Evolutionary conservation across 1,140 invertebrate species (phyloP), one percentile per base, ranked within the genome.

Genomic region (Eurosta solidaginis): DNA sequence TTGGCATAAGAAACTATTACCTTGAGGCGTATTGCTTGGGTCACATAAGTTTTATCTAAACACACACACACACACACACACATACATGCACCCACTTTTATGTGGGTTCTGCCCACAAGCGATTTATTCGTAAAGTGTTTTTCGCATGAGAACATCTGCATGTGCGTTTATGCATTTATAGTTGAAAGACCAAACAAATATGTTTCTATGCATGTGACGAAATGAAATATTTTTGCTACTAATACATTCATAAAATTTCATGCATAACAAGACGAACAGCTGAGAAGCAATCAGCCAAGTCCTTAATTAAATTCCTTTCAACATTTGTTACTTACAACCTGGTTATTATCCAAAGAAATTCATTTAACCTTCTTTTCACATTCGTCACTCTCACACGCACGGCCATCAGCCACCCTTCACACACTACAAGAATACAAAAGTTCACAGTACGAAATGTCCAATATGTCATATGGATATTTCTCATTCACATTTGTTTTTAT

Each of bases 271-370:
- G 10, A 10, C 17, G 59, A n/a, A 33, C 25, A 40, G 27, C 7
- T 17, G 22, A 40, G 59, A 68, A 14, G 33, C 59, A 20, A 25
- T 20, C 49, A 52, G 22, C 49, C 1, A 68, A 68, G 36, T 42
- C n/a, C 27, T 68, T 42, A 68, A 68, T 68, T 68, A 68, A 68
- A 68, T 68, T 68, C 36, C 59, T 68, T 36, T 20, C 33, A 68
- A 42, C 17, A 68, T 42, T 42, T 68, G 59, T 68, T 68, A 12
- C n/a, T 42, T 22, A 14, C 33, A 68, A 54, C n/a, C 52, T 33
- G 33, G 6, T 1, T 1, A 22, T 40, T 68, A 40, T 20, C 14
- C 33, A n/a, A 20, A 29, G 12, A 68, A 40, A 40, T 22, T 5
- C 59, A 20, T 20, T 2, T 68, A 0, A n/a, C n/a, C 36, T 20